A percentile compares a stretch with the other conserved stretches of the same genome.
Conservation (phyloP, 1,140 invertebrate species). For the Antheraea mylitta region DNA sequence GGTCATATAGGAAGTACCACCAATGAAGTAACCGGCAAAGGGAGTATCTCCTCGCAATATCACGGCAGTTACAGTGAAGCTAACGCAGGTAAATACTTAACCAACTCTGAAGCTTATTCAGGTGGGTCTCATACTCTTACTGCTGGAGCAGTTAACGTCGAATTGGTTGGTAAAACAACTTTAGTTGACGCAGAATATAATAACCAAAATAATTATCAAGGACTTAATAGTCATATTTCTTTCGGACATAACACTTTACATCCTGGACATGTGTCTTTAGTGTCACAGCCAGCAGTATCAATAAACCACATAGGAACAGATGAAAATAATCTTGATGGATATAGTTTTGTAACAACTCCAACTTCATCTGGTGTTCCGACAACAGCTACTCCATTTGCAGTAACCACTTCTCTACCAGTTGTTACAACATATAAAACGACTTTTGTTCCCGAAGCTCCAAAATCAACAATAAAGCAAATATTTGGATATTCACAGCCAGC, state of each 20-base stretch:
- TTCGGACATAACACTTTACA: conserved; percentile 34
- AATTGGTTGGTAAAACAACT: conserved; percentile 73
- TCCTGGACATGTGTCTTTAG: conserved; percentile 35
- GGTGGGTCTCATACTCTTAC: conserved; percentile 65
- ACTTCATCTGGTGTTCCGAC: conserved; percentile 62
- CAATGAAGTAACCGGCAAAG: conserved; percentile 13
- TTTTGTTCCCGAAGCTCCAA: conserved; percentile 59
- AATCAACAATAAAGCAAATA: conserved; percentile 64
- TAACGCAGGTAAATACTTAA: conserved; percentile 51
- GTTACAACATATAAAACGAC: conserved; percentile 58
- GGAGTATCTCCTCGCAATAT: conserved; percentile 20
- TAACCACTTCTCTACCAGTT: conserved; percentile 52
- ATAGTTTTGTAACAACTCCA: conserved; percentile 54
- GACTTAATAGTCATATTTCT: conserved; percentile 16
- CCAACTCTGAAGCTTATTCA: conserved; percentile 47
- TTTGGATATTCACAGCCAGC: conserved; percentile 65
- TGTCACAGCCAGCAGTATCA: conserved; percentile 54
- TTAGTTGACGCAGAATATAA: conserved; percentile 58
- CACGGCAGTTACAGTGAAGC: conserved; percentile 38
- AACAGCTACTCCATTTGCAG: conserved; percentile 58
- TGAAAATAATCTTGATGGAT: conserved; percentile 49
- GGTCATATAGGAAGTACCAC: conserved; percentile 30
- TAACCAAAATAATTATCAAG: conserved; percentile 44
- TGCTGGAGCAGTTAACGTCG: conserved; percentile 74
- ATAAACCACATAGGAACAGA: conserved; percentile 57